These are phyloP conservation scores for Tachysurus fulvidraco DNA, from an alignment of 2,113 vertebrate genomes.

Conservation along the genomic window DNA sequence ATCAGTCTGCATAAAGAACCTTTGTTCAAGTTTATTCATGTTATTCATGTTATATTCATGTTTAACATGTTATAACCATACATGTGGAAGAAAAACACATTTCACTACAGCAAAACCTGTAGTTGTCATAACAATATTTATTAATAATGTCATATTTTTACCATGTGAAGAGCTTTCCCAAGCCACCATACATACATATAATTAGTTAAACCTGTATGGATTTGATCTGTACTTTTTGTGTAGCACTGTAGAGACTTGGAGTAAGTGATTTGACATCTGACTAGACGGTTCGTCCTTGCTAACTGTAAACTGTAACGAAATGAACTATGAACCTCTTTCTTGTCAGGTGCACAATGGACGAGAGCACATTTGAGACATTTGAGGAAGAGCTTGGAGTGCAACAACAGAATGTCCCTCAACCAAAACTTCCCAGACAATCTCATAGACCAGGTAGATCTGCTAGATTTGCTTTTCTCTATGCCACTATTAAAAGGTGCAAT, in stretches of 20 bases:
- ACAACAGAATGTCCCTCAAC: slow-evolving; percentile 62
- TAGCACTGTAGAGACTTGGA: not conserved
- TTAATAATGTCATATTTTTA: not conserved
- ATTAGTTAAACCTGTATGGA: not conserved
- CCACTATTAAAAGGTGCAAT: not conserved
- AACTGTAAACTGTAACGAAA: not conserved
- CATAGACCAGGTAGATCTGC: slow-evolving; percentile 62
- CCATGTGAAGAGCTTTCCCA: not conserved
- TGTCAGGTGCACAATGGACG: slow-evolving; percentile 68
- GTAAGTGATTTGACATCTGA: not conserved
- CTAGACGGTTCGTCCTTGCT: no score
- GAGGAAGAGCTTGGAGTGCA: slow-evolving; percentile 70
- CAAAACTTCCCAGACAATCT: slow-evolving; percentile 64
- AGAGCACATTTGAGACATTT: slow-evolving; percentile 75
- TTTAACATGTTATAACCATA: no score
- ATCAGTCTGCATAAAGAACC: not conserved
- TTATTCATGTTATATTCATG: no score
- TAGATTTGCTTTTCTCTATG: not conserved
- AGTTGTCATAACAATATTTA: not conserved
- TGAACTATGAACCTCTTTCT: not conserved
- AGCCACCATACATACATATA: not conserved
- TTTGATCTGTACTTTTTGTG: no score
- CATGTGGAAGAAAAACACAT: not conserved
- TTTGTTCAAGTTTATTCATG: no score
- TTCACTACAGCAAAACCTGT: not conserved